These are phyloP conservation scores for Candoia aspera DNA, from an alignment of 2,113 vertebrate genomes.

Conservation along the genomic window DNA sequence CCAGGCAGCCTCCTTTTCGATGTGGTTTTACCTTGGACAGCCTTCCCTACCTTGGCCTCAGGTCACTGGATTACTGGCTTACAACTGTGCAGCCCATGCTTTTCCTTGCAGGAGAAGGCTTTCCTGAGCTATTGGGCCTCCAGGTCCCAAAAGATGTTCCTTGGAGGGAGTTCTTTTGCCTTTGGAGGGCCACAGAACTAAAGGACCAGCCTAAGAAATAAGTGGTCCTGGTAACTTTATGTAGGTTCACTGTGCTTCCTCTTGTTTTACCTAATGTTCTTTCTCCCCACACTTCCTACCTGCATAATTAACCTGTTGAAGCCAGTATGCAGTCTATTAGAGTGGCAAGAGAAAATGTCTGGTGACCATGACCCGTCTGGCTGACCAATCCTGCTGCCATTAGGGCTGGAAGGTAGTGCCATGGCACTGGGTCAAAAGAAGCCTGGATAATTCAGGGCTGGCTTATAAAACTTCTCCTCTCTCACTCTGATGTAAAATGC, in stretches of 20 bases:
- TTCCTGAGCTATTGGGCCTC: not conserved
- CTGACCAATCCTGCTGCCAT: not conserved
- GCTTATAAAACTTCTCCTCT: not conserved
- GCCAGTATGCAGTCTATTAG: not conserved
- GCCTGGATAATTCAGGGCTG: not conserved
- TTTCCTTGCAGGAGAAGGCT: not conserved
- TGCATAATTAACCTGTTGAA: not conserved
- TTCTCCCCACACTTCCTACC: not conserved
- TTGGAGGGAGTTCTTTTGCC: not conserved
- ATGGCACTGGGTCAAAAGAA: not conserved
- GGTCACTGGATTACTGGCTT: not conserved
- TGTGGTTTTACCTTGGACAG: not conserved
- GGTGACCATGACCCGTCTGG: not conserved
- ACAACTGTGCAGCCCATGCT: not conserved
- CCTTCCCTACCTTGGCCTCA: not conserved
- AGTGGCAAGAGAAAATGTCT: not conserved
- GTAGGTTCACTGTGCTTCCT: not conserved
- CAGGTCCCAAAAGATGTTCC: not conserved
- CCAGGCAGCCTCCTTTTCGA: not conserved
- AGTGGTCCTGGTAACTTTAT: not conserved
- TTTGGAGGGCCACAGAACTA: not conserved
- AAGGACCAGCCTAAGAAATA: not conserved
- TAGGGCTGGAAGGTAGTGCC: not conserved
- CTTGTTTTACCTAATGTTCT: not conserved
- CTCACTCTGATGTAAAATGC: not conserved